phyloP scores from a whole-genome alignment of 37 sponge, comb jelly and placozoan genomes.

The Ephydatia muelleri region DNA sequence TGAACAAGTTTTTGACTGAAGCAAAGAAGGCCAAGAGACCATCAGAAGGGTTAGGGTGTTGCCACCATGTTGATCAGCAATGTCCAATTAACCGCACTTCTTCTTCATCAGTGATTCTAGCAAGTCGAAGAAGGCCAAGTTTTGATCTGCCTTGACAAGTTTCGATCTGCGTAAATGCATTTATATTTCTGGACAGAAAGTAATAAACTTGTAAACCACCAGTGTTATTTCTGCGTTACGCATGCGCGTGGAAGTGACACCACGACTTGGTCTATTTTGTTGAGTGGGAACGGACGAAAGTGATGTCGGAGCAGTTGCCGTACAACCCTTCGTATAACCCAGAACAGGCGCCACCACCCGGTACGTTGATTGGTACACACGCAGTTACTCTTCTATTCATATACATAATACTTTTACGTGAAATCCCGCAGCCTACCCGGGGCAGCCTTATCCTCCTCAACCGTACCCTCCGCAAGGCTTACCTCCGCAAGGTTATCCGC shows the following conservation, averaged over 20 bases:
- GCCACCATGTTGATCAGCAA: not conserved
- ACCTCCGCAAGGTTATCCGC: not conserved
- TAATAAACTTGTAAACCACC: too few relatives aligned
- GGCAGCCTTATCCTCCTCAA: not conserved
- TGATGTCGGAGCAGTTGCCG: not conserved
- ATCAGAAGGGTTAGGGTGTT: slow-evolving; percentile 35
- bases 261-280: not conserved
- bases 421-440: not conserved
- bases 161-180: not conserved
- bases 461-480: not conserved
- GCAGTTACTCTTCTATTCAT: not conserved
- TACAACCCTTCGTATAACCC: not conserved
- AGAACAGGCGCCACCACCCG: not conserved
- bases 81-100: too few relatives aligned
- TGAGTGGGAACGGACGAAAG: not conserved
- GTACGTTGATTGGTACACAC: not conserved
- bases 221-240: not conserved
- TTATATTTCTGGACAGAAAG: not conserved
- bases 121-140: not conserved
- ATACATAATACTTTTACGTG: too few relatives aligned
- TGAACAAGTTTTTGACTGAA: slow-evolving; percentile 91
- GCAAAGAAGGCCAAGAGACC: slow-evolving; percentile 91
- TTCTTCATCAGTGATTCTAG: not conserved
- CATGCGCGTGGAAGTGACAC: not conserved
- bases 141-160: not conserved